Evolutionary conservation across 2,113 vertebrate species (phyloP), one percentile per base, ranked within the genome.

Genomic region (Megaceryle maxima): DNA sequence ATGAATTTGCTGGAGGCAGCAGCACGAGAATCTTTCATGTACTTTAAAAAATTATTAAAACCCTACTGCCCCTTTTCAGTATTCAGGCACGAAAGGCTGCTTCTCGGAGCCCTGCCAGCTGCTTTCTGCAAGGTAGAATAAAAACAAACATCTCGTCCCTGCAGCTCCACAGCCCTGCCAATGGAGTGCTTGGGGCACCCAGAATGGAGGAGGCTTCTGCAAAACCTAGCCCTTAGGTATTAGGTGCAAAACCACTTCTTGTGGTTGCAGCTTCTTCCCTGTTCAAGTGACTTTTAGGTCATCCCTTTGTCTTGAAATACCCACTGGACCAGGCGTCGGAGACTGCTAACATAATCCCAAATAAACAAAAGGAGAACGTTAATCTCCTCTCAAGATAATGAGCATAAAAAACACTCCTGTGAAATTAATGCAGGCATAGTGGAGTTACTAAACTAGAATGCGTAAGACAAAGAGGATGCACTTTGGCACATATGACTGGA

Each of bases 1-100:
- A 97, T 97, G 88, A 85, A 90, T 97, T 96, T 95, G 93, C 85
- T 95, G 88, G 80, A 93, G 92, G 92, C 96, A 97, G 97, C 67
- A 90, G 92, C 92, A 97, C 41, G 74, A 97, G 91, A 95, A 95
- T 93, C 90, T 83, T 96, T 91, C 85, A 50, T 44, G 35, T 95
- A 83, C 89, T 89, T 94, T 95, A 90, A 94, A 95, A 96, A 89
- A 70, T 73, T 81, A 94, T 94, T 87, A 89, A 92, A 94, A 92
- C 17, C 68, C 87, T 88, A 91, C 57, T 89, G 96, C 43, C 91
- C 83, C 93, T 95, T 97, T 96, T 84, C 72, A 87, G 68, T 63
- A 92, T 83, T 89, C 87, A 87, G 84, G 94, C 89, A 89, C 62
- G 21, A 46, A 43, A 88, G 79, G 78, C 92, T 89, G 80, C 64